These are phyloP conservation scores for Rhynchotus rufescens DNA, from an alignment of 2,797 vertebrate species.

Conservation along the genomic window DNA sequence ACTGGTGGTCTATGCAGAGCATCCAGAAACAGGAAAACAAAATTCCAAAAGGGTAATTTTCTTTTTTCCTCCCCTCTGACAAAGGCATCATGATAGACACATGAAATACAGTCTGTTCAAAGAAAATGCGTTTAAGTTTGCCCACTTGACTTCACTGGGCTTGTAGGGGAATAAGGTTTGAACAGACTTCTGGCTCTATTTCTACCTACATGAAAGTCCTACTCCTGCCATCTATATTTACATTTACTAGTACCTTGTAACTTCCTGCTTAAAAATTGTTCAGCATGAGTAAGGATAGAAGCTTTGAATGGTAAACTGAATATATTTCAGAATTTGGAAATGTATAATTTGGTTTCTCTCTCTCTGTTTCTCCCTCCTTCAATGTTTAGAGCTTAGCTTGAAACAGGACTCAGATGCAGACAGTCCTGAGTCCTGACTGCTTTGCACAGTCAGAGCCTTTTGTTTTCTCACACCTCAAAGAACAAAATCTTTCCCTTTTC, in stretches of 20 bases:
- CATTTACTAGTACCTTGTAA: not conserved
- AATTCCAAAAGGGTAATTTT: conserved; percentile 60
- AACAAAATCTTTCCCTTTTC: not conserved
- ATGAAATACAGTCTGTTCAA: not conserved
- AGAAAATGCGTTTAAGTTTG: not conserved
- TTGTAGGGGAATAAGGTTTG: not conserved
- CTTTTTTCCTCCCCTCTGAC: not conserved
- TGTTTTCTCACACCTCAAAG: not conserved
- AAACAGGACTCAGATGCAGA: not conserved
- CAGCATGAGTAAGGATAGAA: not conserved
- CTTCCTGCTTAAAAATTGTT: not conserved
- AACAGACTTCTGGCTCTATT: not conserved
- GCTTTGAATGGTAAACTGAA: not conserved
- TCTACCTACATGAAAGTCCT: not conserved
- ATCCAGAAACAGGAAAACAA: conserved; percentile 63
- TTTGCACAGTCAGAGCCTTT: not conserved
- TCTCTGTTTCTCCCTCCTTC: not conserved
- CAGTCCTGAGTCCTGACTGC: not conserved
- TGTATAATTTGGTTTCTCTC: not conserved
- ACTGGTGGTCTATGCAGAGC: conserved; percentile 79
- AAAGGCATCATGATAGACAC: not conserved
- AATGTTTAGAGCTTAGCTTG: conserved; percentile 1
- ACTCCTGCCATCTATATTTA: not conserved
- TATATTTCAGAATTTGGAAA: not conserved
- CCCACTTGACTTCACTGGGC: not conserved